Evolutionary conservation across 2,797 vertebrate species (phyloP).

Genomic region (Gymnoscopelus microlampas): DNA sequence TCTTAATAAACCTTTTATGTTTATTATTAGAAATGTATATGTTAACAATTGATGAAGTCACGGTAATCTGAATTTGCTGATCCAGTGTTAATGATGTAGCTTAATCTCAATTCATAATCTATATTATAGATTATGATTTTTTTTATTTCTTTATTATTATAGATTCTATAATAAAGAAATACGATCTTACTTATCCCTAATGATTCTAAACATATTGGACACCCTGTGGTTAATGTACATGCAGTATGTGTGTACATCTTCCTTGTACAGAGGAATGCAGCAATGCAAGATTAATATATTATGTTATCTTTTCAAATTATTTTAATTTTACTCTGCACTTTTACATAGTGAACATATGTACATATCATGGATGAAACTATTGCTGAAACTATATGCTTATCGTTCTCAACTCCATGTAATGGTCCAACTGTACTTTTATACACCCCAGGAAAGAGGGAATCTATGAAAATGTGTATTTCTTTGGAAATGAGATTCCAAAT

Average conservation of each 20-base stretch:
- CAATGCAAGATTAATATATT: constrained; percentile 58
- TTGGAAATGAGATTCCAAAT: constrained; percentile 15
- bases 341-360: constrained; percentile 32
- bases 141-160: too few species aligned
- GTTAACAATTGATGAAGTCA: too few species aligned
- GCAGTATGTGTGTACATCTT: constrained; percentile 19
- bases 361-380: constrained; percentile 14
- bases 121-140: too few species aligned
- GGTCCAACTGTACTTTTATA: constrained; percentile 34
- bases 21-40: too few species aligned
- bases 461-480: neutral
- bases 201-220: too few species aligned
- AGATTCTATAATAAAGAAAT: too few species aligned
- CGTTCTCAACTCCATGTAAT: constrained; percentile 29
- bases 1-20: too few species aligned
- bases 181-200: too few species aligned
- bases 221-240: too few species aligned
- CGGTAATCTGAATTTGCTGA: too few species aligned
- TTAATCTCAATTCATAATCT: too few species aligned
- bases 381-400: neutral
- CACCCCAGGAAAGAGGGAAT: constrained; percentile 7
- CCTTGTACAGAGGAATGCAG: constrained; percentile 39
- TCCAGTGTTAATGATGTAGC: too few species aligned
- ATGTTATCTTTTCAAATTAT: constrained; percentile 43
- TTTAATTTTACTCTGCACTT: constrained; percentile 71